Percentiles rank a stretch among this genome's conserved stretches.
Evolutionary conservation across 2,888 invertebrate species (phyloP).

Genomic region (Lobophora halterata): DNA sequence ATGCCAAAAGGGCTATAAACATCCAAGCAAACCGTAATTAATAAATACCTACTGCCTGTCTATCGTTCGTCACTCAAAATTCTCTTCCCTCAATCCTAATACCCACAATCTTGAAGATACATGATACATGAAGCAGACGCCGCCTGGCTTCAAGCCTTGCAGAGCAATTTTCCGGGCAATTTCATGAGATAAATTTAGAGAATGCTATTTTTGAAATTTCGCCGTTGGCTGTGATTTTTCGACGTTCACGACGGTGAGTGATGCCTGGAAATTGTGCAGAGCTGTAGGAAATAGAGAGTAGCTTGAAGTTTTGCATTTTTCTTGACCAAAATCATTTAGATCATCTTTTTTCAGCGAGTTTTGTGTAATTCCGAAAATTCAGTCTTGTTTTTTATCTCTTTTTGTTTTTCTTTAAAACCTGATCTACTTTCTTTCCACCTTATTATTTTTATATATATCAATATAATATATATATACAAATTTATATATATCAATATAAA

Average conservation of each 20-base stretch:
- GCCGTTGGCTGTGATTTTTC: constrained; percentile 33
- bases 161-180: constrained; percentile 47
- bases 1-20: no score
- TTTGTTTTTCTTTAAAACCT: no score
- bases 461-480: no score
- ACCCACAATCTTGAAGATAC: constrained; percentile 34
- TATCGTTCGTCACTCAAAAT: constrained; percentile 18
- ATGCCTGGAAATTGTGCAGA: constrained; percentile 24
- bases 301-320: constrained; percentile 12
- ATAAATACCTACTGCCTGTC: constrained; percentile 11
- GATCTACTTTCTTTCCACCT: no score
- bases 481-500: no score
- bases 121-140: constrained; percentile 38
- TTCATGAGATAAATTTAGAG: constrained; percentile 43
- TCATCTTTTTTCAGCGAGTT: no score
- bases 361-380: no score
- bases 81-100: constrained; percentile 23
- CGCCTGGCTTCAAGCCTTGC: constrained; percentile 38
- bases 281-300: constrained; percentile 9
- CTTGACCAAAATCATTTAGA: no score
- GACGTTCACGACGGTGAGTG: constrained; percentile 28
- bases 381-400: no score
- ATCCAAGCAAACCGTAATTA: no score
- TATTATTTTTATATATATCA: no score
- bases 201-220: constrained; percentile 42